A percentile compares a stretch with the other conserved stretches of the same genome.
These are phyloP conservation scores for Luffia ferchaultella DNA, from an alignment of 2,888 invertebrate species.

Conservation along the genomic window DNA sequence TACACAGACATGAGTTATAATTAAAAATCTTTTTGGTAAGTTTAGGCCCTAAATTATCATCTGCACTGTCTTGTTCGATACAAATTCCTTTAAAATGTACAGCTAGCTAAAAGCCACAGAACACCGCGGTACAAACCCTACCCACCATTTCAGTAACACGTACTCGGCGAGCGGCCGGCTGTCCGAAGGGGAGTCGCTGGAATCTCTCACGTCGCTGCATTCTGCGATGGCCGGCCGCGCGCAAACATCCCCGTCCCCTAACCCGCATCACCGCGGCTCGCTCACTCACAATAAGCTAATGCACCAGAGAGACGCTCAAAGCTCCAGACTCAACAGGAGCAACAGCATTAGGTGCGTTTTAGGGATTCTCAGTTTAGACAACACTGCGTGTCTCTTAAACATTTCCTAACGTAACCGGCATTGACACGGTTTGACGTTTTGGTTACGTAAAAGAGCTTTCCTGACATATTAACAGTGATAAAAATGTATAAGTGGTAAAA, in stretches of 20 bases:
- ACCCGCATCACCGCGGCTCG: conserved; percentile 71
- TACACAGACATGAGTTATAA: no score
- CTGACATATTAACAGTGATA: no score
- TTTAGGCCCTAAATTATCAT: no score
- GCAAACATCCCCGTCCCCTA: conserved; percentile 75
- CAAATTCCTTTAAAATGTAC: conserved; percentile 15
- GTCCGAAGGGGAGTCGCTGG: conserved; percentile 91
- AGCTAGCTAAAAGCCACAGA: conserved; percentile 32
- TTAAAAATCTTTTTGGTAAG: no score
- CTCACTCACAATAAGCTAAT: conserved; percentile 69
- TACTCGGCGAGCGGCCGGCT: conserved; percentile 76
- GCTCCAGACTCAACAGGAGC: conserved; percentile 81
- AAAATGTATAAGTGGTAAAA: no score
- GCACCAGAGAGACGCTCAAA: conserved; percentile 64
- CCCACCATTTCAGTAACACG: conserved; percentile 70
- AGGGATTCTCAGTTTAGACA: neutral
- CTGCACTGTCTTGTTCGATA: no score
- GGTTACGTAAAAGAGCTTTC: no score
- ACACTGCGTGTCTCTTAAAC: no score
- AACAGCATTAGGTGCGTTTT: conserved; percentile 87
- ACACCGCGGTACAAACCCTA: conserved; percentile 39
- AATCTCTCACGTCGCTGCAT: conserved; percentile 80
- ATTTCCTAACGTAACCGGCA: no score
- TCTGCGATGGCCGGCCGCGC: conserved; percentile 75
- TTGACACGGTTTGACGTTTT: no score